A percentile compares a stretch with the other conserved stretches of the same genome.
phyloP scores from a whole-genome alignment of 2,888 invertebrate species.

The Luperina testacea region DNA sequence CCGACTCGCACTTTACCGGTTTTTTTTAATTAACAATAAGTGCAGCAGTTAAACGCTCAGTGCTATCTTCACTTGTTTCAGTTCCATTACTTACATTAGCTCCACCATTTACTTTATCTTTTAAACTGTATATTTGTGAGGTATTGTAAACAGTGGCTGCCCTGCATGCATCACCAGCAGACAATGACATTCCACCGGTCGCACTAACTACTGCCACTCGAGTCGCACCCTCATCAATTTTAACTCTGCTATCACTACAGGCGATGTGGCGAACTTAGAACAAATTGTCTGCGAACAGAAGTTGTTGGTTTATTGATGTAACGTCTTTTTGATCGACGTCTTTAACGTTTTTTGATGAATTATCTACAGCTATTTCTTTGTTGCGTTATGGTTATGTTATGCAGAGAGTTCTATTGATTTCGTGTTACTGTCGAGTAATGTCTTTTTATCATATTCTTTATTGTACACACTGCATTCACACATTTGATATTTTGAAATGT shows the following conservation, averaged over 20 bases:
- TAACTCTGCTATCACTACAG: not conserved
- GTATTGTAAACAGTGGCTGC: not conserved
- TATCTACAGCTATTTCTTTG: not conserved
- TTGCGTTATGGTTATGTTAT: not conserved
- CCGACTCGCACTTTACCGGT: too few relatives aligned
- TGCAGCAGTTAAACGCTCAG: too few relatives aligned
- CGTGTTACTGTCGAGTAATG: not conserved
- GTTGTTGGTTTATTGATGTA: not conserved
- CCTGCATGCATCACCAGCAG: slow-evolving; percentile 36
- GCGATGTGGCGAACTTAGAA: not conserved
- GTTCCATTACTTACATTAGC: not conserved
- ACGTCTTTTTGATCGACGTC: not conserved
- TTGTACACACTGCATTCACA: not conserved
- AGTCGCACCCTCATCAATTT: slow-evolving; percentile 49
- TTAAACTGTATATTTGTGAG: too few relatives aligned
- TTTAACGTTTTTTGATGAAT: not conserved
- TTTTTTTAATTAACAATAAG: not conserved
- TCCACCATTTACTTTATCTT: not conserved
- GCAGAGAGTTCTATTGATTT: not conserved
- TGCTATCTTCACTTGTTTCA: not conserved
- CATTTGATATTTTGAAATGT: too few relatives aligned
- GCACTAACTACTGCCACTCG: slow-evolving; percentile 27
- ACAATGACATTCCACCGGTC: slow-evolving; percentile 44
- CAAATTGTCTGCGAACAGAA: not conserved
- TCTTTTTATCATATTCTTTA: not conserved